phyloP scores from a whole-genome alignment of 2,113 vertebrate genomes.

The Mustelus asterias region DNA sequence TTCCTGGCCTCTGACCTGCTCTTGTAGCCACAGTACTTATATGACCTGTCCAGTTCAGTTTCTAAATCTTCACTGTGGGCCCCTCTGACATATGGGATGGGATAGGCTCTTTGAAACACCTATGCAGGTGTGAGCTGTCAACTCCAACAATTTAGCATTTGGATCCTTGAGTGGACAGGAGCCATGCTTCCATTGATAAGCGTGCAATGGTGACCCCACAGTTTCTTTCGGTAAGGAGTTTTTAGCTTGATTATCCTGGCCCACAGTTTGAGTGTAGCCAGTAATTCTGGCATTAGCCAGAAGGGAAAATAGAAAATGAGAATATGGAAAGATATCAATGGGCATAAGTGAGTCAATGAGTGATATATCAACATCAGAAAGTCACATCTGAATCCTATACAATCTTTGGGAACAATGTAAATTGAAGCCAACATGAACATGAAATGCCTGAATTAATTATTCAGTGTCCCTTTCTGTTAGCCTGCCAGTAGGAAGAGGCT shows the following conservation, averaged over 20 bases:
- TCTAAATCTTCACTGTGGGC: neutral
- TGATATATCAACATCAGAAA: neutral
- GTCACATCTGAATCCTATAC: neutral
- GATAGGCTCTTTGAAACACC: neutral
- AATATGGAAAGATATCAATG: too few species aligned
- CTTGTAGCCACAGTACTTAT: too few species aligned
- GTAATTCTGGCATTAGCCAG: neutral
- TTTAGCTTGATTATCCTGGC: neutral
- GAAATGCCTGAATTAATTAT: neutral
- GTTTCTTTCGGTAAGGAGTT: neutral
- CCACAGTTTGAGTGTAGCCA: neutral
- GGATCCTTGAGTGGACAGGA: neutral
- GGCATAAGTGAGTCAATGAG: neutral
- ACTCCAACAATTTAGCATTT: neutral
- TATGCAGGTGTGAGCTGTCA: neutral
- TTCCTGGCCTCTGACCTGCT: too few species aligned
- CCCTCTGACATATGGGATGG: neutral
- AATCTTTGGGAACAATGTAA: neutral
- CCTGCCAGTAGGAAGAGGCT: neutral
- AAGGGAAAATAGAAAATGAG: neutral
- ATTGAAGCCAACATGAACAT: neutral
- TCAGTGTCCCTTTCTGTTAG: neutral
- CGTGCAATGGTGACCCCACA: neutral
- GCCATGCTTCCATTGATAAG: neutral
- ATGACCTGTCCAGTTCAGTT: too few species aligned